Evolutionary conservation across 2,888 invertebrate genomes (phyloP).

Genomic region (Unio delphinus): DNA sequence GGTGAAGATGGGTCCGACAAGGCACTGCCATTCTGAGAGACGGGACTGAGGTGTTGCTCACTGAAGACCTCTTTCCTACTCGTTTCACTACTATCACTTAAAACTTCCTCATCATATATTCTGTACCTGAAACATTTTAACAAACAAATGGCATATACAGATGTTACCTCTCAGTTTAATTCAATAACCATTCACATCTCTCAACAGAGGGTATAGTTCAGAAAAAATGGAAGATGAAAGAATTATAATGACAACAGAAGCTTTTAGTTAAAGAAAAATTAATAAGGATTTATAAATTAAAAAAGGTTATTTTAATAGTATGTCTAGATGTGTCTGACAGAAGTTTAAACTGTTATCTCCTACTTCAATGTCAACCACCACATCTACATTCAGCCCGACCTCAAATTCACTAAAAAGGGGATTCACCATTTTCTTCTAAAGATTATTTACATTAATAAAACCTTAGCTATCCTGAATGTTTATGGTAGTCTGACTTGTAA

Average conservation of each 20-base stretch:
- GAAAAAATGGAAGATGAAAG: neutral
- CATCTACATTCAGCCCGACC: too few relatives aligned
- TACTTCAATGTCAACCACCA: too few relatives aligned
- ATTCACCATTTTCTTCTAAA: too few relatives aligned
- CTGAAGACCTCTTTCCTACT: slow-evolving; percentile 33
- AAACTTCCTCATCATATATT: slow-evolving; percentile 68
- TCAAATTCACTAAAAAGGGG: too few relatives aligned
- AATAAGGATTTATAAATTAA: neutral
- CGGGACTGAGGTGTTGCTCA: slow-evolving; percentile 9
- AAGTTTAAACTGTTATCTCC: too few relatives aligned
- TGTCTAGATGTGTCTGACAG: too few relatives aligned
- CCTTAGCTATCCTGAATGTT: too few relatives aligned
- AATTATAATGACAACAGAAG: neutral
- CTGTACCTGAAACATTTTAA: slow-evolving; percentile 56
- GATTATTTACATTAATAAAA: too few relatives aligned
- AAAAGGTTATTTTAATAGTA: neutral
- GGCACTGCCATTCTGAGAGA: too few relatives aligned
- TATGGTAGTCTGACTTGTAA: too few relatives aligned
- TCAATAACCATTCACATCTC: neutral
- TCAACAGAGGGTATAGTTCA: neutral
- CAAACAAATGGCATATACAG: neutral
- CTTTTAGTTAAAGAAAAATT: neutral
- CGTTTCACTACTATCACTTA: slow-evolving; percentile 53
- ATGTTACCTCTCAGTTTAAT: neutral
- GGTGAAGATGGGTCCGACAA: too few relatives aligned